Evolutionary conservation across 2,888 invertebrate genomes (phyloP).

Genomic region (Parapristionchus giblindavisi): DNA sequence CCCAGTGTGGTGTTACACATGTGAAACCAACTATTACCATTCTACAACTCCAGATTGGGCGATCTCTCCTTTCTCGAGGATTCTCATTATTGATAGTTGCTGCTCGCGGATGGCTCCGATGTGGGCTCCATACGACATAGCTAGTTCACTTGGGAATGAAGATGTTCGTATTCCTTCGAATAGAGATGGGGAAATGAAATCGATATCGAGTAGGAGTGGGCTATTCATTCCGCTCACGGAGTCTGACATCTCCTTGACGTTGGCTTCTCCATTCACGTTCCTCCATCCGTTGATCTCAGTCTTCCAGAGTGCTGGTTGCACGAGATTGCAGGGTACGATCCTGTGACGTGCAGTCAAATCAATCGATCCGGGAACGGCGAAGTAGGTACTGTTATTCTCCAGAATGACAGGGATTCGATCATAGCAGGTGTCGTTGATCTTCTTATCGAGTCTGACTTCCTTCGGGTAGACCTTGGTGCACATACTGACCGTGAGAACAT

Average conservation of each 20-base stretch:
- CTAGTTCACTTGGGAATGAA: background rate
- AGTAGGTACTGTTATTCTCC: background rate
- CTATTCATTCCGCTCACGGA: too few relatives aligned
- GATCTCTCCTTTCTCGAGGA: background rate
- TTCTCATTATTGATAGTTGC: background rate
- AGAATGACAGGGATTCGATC: background rate
- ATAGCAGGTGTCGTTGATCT: background rate
- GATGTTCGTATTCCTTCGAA: background rate
- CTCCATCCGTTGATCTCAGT: too few relatives aligned
- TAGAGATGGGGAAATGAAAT: background rate
- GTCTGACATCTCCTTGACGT: too few relatives aligned
- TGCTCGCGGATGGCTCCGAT: background rate
- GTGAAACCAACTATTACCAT: too few relatives aligned
- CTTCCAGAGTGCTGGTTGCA: background rate
- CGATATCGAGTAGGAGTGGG: background rate
- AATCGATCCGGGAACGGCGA: background rate
- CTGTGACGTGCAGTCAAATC: background rate
- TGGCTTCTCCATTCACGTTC: too few relatives aligned
- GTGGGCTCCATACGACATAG: background rate
- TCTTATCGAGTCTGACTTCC: background rate
- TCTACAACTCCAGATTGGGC: background rate
- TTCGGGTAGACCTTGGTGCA: background rate
- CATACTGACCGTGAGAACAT: background rate
- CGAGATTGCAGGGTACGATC: background rate
- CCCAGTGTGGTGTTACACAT: too few relatives aligned